Evolutionary conservation across 2,888 invertebrate species (phyloP).

Genomic region (Parasteatoda lunata): DNA sequence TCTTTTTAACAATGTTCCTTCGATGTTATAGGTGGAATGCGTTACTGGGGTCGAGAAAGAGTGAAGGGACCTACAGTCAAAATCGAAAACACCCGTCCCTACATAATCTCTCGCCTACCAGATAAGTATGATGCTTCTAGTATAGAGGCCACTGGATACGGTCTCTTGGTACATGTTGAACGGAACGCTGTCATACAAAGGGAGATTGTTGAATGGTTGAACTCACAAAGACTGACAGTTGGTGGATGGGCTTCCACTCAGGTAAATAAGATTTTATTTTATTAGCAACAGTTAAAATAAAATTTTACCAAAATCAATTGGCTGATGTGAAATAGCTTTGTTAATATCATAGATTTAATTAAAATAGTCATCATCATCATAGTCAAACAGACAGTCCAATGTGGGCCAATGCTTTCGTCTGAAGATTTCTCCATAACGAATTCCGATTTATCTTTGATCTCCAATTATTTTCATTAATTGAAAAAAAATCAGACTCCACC

Average conservation of each 20-base stretch:
- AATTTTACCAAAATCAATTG: too few species aligned
- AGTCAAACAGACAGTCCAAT: too few species aligned
- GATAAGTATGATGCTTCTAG: constrained; percentile 92
- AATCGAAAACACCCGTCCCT: constrained; percentile 90
- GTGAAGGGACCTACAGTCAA: constrained; percentile 78
- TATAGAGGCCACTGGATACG: constrained; percentile 94
- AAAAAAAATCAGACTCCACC: too few species aligned
- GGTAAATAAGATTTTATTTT: constrained; percentile 72
- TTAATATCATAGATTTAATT: too few species aligned
- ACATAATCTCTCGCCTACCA: constrained; percentile 88
- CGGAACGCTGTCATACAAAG: constrained; percentile 87
- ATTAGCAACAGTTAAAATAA: background rate
- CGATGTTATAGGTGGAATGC: constrained; percentile 80
- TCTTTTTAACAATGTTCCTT: too few species aligned
- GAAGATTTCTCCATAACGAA: too few species aligned
- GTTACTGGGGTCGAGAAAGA: constrained; percentile 88
- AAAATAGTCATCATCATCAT: too few species aligned
- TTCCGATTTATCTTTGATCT: too few species aligned
- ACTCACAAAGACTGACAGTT: constrained; percentile 88
- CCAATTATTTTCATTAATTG: too few species aligned
- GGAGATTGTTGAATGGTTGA: constrained; percentile 92
- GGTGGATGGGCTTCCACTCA: constrained; percentile 93
- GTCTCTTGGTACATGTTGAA: constrained; percentile 89
- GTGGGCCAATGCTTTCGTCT: too few species aligned
- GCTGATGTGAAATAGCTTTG: too few species aligned